Percentiles rank a stretch among this genome's conserved stretches.
Conservation (phyloP, 2,113 vertebrate species). For the Phrynocephalus versicolor region DNA sequence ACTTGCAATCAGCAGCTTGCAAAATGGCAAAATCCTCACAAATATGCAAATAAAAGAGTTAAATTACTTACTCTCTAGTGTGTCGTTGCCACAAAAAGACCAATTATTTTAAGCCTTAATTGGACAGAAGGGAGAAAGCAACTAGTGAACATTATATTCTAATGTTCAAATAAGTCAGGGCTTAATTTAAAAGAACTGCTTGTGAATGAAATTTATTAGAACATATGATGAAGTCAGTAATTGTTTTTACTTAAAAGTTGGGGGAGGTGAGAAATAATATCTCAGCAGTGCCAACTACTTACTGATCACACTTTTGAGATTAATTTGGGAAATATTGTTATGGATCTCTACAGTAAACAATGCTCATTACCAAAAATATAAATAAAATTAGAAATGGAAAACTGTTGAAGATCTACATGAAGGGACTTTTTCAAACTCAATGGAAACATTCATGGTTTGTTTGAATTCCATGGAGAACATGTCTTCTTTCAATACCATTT, state of each 20-base stretch:
- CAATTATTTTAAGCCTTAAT: slow-evolving; percentile 21
- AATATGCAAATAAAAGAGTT: slow-evolving; percentile 16
- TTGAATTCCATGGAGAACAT: slow-evolving; percentile 33
- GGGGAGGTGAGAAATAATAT: background rate
- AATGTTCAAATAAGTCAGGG: slow-evolving; percentile 38
- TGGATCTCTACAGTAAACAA: slow-evolving; percentile 32
- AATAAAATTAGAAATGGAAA: slow-evolving; percentile 49
- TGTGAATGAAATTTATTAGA: slow-evolving; percentile 34
- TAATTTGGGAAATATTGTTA: slow-evolving; percentile 44
- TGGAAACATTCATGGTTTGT: slow-evolving; percentile 25
- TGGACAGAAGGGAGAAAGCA: slow-evolving; percentile 12
- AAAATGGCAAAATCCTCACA: background rate
- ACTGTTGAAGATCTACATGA: background rate
- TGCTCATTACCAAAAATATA: slow-evolving; percentile 45
- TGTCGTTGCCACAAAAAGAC: slow-evolving; percentile 20
- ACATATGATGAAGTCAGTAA: slow-evolving; percentile 30
- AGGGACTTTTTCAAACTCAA: slow-evolving; percentile 7
- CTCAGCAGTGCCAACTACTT: slow-evolving; percentile 30
- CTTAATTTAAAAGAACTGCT: slow-evolving; percentile 42
- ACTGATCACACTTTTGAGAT: slow-evolving; percentile 44
- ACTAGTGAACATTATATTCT: background rate
- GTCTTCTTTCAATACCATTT: slow-evolving; percentile 53
- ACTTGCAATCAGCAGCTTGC: background rate
- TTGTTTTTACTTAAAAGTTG: slow-evolving; percentile 36
- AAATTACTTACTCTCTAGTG: slow-evolving; percentile 20